A percentile compares a stretch with the other conserved stretches of the same genome.
These are phyloP conservation scores for Distichodus sexfasciatus DNA, from an alignment of 2,797 vertebrate species.

Conservation along the genomic window DNA sequence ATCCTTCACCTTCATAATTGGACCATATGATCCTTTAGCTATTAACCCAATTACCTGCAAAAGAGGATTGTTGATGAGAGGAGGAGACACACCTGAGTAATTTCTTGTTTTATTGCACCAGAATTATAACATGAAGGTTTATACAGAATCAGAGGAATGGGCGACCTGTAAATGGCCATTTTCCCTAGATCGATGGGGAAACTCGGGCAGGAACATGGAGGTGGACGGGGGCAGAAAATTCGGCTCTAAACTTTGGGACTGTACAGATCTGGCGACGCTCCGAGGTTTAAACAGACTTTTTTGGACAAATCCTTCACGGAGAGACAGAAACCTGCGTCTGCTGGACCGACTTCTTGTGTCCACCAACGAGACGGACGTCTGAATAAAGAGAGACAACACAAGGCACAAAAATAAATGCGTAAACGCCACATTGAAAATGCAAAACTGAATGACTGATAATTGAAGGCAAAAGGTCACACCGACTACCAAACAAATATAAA, in stretches of 20 bases:
- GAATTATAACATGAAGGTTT: background rate
- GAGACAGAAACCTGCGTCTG: slow-evolving; percentile 68
- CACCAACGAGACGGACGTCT: slow-evolving; percentile 46
- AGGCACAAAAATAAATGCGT: background rate
- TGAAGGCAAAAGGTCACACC: background rate
- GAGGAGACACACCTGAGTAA: too few species aligned
- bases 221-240: slow-evolving; percentile 64
- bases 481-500: background rate
- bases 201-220: slow-evolving; percentile 85
- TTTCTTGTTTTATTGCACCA: too few species aligned
- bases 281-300: slow-evolving; percentile 48
- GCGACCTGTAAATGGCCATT: slow-evolving; percentile 79
- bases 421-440: background rate
- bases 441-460: background rate
- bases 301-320: slow-evolving; percentile 61
- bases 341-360: slow-evolving; percentile 56
- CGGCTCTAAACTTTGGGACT: slow-evolving; percentile 20
- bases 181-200: slow-evolving; percentile 69
- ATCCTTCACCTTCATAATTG: slow-evolving; percentile 83
- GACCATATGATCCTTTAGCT: slow-evolving; percentile 86
- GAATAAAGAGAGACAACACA: background rate
- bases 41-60: slow-evolving; percentile 79
- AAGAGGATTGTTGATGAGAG: background rate
- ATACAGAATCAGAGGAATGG: background rate
- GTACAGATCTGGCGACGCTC: slow-evolving; percentile 24